Conservation (phyloP, 2,113 vertebrate genomes). For the Phalacrocorax brasilianus region DNA sequence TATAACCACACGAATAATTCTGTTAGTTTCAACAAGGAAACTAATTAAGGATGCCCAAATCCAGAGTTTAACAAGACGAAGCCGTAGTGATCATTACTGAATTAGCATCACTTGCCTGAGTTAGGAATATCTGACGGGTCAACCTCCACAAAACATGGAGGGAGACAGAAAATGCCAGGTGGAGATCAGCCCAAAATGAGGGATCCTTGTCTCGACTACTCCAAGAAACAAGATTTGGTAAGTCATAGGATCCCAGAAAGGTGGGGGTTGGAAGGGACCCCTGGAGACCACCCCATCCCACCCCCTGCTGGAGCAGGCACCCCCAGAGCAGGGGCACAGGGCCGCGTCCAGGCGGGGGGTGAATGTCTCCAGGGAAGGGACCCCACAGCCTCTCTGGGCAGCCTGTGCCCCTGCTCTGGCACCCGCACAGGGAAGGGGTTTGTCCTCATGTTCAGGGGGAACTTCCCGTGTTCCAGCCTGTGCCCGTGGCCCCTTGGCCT, state of each 20-base stretch:
- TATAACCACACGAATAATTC: not conserved
- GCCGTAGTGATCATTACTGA: not conserved
- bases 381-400: too few relatives aligned
- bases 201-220: not conserved
- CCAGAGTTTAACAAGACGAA: not conserved
- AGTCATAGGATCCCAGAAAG: not conserved
- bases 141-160: not conserved
- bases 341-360: too few relatives aligned
- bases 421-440: too few relatives aligned
- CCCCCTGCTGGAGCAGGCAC: too few relatives aligned
- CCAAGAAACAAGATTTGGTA: not conserved
- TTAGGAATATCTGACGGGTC: not conserved
- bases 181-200: not conserved
- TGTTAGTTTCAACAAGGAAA: not conserved
- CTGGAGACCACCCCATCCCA: too few relatives aligned
- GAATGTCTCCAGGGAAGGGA: too few relatives aligned
- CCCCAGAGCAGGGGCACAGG: too few relatives aligned
- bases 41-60: not conserved
- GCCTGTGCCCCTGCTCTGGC: too few relatives aligned
- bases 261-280: too few relatives aligned
- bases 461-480: too few relatives aligned
- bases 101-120: not conserved
- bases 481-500: too few relatives aligned
- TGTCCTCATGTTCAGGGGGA: too few relatives aligned
- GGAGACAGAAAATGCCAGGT: not conserved